Conservation (phyloP, 2,113 vertebrate species). For the Tamias sibiricus region DNA sequence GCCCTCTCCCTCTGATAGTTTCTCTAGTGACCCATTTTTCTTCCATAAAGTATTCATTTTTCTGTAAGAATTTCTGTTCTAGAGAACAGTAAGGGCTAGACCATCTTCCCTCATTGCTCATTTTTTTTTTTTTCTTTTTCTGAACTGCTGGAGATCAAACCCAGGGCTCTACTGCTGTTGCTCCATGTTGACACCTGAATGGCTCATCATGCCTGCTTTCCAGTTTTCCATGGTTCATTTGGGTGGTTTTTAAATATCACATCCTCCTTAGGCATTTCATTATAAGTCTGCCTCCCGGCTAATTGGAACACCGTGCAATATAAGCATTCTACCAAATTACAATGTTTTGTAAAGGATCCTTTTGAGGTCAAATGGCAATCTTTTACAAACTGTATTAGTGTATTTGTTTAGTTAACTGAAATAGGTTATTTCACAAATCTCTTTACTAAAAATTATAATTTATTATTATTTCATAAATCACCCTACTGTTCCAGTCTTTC, state of each 20-base stretch:
- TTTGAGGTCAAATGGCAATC: neutral
- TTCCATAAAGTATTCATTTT: neutral
- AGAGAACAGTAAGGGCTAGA: neutral
- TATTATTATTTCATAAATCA: neutral
- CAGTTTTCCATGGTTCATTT: conserved; percentile 6
- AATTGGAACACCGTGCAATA: neutral
- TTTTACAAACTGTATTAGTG: neutral
- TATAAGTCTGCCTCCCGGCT: neutral
- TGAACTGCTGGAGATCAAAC: neutral
- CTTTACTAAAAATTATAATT: conserved; percentile 23
- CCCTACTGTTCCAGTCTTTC: neutral
- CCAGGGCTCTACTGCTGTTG: neutral
- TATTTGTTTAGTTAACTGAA: neutral
- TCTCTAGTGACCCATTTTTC: neutral
- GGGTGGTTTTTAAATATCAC: neutral
- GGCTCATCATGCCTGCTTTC: neutral
- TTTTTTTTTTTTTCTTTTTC: too few species aligned
- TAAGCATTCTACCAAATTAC: neutral
- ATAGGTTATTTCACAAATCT: neutral
- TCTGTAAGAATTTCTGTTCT: neutral
- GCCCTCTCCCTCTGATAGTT: neutral
- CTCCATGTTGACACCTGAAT: neutral
- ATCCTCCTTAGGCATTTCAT: neutral
- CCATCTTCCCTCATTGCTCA: neutral
- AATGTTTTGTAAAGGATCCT: neutral